Evolutionary conservation across 2,888 invertebrate genomes (phyloP).

Genomic region (Dicycla oo): DNA sequence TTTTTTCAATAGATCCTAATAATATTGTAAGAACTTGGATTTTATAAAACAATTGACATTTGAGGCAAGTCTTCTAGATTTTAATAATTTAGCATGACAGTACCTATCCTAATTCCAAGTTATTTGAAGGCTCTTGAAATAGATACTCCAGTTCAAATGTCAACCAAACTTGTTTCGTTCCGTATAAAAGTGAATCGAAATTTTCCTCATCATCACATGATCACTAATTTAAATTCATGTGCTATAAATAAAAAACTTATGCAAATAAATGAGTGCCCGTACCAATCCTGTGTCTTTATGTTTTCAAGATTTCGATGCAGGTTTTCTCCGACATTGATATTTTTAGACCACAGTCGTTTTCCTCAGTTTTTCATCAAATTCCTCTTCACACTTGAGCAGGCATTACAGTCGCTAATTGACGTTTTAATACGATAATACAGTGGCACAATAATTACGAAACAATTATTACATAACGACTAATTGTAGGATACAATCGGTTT

Average conservation of each 20-base stretch:
- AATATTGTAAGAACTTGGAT: neutral
- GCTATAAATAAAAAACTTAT: neutral
- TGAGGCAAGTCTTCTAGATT: neutral
- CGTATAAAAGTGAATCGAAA: constrained; percentile 1
- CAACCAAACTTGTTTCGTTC: constrained; percentile 29
- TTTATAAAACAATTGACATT: constrained; percentile 18
- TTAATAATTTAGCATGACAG: neutral
- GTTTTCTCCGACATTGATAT: constrained; percentile 20
- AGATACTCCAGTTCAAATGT: constrained; percentile 10
- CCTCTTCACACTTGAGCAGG: constrained; percentile 35
- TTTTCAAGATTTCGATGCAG: constrained; percentile 21
- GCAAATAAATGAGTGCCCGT: neutral
- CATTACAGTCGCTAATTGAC: constrained; percentile 24
- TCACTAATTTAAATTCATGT: neutral
- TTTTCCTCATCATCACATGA: neutral
- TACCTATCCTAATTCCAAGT: neutral
- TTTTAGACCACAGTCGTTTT: constrained; percentile 13
- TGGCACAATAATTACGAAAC: constrained; percentile 32
- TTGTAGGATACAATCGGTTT: constrained; percentile 12
- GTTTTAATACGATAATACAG: constrained; percentile 10
- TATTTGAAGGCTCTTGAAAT: constrained; percentile 12
- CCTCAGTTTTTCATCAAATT: constrained; percentile 47
- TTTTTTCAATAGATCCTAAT: too few species aligned
- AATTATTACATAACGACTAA: constrained; percentile 32
- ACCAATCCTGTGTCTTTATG: neutral